Evolutionary conservation across 1,140 invertebrate genomes (phyloP).

Genomic region (Atta colombica): DNA sequence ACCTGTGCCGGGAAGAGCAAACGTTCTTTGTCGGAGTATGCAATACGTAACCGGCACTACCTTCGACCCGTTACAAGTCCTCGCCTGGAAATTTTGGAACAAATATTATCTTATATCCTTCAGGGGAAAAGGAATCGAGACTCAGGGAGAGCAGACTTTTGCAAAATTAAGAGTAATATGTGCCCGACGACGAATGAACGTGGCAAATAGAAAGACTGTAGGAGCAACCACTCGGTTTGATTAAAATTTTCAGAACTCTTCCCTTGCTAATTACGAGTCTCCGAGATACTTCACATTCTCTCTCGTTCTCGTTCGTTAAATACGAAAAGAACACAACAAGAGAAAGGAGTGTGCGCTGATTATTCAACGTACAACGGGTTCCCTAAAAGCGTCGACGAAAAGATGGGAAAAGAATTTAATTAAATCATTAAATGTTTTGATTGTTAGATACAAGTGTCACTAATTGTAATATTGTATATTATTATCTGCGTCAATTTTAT

Average conservation of each 20-base stretch:
- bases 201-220: constrained; percentile 36
- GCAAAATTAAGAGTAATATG: constrained; percentile 60
- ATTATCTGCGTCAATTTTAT: neutral
- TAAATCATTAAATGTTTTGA: neutral
- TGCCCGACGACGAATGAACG: constrained; percentile 39
- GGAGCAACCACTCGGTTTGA: constrained; percentile 50
- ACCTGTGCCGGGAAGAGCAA: constrained; percentile 42
- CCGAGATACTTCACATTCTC: constrained; percentile 42
- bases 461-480: neutral
- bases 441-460: neutral
- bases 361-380: constrained; percentile 19
- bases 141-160: neutral
- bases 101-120: constrained; percentile 55
- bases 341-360: neutral
- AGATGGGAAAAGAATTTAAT: neutral
- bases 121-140: constrained; percentile 1
- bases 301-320: constrained; percentile 43
- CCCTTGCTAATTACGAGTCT: constrained; percentile 42
- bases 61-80: constrained; percentile 36
- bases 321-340: constrained; percentile 47
- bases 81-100: constrained; percentile 43
- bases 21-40: constrained; percentile 50
- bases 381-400: neutral
- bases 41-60: constrained; percentile 41
- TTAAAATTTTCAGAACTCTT: constrained; percentile 64